Evolutionary conservation across 2,113 vertebrate genomes (phyloP), one percentile per base, ranked within the genome.

Genomic region (Zosterops japonicus): DNA sequence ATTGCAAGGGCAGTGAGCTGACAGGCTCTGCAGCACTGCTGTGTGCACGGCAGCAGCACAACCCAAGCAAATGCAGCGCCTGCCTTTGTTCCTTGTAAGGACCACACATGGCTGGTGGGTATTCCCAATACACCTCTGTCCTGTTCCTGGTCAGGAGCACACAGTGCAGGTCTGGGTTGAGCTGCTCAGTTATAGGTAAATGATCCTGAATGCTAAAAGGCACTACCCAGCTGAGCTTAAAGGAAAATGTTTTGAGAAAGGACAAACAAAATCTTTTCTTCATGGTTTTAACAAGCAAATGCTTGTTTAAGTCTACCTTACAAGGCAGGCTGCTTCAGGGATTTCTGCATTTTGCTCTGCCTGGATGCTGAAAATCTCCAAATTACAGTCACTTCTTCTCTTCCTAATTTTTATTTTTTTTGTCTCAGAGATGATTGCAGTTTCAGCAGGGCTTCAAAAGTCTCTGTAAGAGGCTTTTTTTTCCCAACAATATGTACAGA

Each of bases 391-490:
- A 22, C 42, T 44, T 44, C 27, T 8, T 9, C 3, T 13, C 22
- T 7, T 21, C 35, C 19, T 39, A 11, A 28, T n/a, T 44, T 52
- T 64, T 52, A 17, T 52, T 39, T 39, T 39, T 39, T 39, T 39
- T 39, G 11, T 65, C 59, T 83, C 63, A 83, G 42, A 76, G 6
- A 6, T 67, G 5, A 29, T 20, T 55, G 49, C n/a, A 64, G 15
- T 76, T 91, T 83, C 67, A 91, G 11, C 35, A 83, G 44, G 12
- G 11, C 36, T 94, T 87, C 41, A 76, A 39, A 92, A 71, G 11
- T 39, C 49, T 61, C 49, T 8, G 4, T 44, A 44, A 78, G 36
- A 65, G 41, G 17, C 12, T 61, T 72, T 89, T 31, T 31, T 8
- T 0, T 6, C 36, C 35, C 39, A 59, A 5, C 8, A 59, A n/a